Conservation (phyloP, 1,140 invertebrate genomes). For the Batillaria attramentaria region DNA sequence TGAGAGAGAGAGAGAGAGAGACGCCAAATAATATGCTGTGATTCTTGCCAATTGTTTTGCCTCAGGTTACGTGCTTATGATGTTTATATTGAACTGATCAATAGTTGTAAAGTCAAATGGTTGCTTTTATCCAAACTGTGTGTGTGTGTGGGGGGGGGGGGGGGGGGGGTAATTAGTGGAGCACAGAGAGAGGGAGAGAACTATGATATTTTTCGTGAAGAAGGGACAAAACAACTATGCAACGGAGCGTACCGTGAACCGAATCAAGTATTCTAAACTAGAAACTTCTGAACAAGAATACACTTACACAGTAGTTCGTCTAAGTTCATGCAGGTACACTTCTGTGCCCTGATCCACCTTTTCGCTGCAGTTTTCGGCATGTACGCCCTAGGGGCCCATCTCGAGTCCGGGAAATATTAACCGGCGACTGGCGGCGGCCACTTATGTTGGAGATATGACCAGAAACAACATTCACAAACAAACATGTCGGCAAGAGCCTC, state of each 20-base stretch:
- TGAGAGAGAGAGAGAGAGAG: not conserved
- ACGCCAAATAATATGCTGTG: not conserved
- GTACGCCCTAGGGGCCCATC: not conserved
- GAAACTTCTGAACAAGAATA: not conserved
- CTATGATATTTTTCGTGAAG: no score
- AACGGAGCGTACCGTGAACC: not conserved
- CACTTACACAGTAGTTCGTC: not conserved
- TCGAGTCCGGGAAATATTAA: conserved; percentile 6
- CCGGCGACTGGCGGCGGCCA: not conserved
- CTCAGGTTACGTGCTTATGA: not conserved
- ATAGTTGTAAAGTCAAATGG: not conserved
- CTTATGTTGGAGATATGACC: conserved; percentile 12
- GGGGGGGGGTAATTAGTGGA: not conserved
- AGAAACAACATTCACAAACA: not conserved
- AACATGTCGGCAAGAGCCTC: not conserved
- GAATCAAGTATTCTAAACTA: not conserved
- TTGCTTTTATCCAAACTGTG: not conserved
- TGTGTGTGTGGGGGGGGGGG: conserved; percentile 2
- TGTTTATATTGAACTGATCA: not conserved
- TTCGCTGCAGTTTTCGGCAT: not conserved
- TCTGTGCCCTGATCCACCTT: no score
- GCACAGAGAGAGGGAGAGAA: not conserved
- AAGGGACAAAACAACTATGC: not conserved
- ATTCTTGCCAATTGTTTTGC: not conserved
- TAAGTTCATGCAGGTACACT: not conserved